phyloP scores from a whole-genome alignment of 2,113 vertebrate genomes.

The Rhynchopsitta pachyrhyncha region DNA sequence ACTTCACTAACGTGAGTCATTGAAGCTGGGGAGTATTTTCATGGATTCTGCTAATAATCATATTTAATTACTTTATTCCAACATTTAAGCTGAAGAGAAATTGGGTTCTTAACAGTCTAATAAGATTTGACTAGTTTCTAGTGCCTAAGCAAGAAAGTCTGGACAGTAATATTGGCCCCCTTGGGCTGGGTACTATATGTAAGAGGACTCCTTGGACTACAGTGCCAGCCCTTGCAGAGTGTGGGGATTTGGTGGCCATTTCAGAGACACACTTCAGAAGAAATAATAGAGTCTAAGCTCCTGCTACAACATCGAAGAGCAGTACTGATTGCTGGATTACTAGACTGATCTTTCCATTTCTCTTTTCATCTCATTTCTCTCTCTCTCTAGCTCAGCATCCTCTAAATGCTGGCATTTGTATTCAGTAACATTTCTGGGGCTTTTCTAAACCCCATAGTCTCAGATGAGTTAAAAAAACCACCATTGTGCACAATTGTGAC shows the following conservation, averaged over 20 bases:
- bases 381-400: not conserved
- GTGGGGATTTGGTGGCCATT: not conserved
- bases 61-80: not conserved
- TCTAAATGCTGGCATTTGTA: slow-evolving; percentile 6
- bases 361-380: not conserved
- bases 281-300: not conserved
- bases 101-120: not conserved
- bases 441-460: not conserved
- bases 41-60: not conserved
- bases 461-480: slow-evolving; percentile 45
- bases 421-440: not conserved
- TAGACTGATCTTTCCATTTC: not conserved
- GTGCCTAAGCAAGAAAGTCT: not conserved
- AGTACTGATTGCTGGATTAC: not conserved
- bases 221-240: not conserved
- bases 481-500: slow-evolving; percentile 51
- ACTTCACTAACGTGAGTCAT: not conserved
- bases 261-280: not conserved
- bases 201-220: not conserved
- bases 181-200: not conserved
- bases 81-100: not conserved
- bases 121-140: not conserved
- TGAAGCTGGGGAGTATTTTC: not conserved
- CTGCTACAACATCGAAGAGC: rapidly evolving
- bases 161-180: not conserved